phyloP scores from a whole-genome alignment of 2,113 vertebrate genomes.

The Pachycephala philippinensis region DNA sequence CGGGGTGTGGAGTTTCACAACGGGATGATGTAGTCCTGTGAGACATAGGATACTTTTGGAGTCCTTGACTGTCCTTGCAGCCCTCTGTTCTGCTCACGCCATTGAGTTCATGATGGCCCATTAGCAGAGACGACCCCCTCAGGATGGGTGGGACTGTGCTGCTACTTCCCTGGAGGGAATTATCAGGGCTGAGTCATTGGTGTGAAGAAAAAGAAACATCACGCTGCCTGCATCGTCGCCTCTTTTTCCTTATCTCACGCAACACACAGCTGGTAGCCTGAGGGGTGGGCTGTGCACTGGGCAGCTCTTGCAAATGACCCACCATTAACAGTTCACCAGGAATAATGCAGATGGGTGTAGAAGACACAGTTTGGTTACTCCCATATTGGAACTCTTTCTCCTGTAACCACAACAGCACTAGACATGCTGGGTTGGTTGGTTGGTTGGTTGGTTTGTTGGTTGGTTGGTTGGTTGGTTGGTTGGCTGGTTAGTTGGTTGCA shows the following conservation, averaged over 20 bases:
- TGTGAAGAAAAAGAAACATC: not conserved
- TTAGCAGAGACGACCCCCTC: not conserved
- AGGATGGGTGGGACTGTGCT: not conserved
- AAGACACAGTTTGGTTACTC: not conserved
- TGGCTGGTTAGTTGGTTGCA: not conserved
- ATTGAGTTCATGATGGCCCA: not conserved
- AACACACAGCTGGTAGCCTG: not conserved
- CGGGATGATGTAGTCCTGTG: not conserved
- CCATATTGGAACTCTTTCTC: not conserved
- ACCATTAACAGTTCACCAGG: no score
- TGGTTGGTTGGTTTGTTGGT: not conserved
- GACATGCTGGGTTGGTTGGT: not conserved
- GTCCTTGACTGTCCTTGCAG: not conserved
- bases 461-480: not conserved
- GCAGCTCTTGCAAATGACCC: not conserved
- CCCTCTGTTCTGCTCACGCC: not conserved
- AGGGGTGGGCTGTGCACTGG: not conserved
- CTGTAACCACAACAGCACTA: accelerated
- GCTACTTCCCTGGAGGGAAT: not conserved
- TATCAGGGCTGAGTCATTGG: not conserved
- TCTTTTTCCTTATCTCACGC: not conserved
- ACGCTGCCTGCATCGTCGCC: accelerated
- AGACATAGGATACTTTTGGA: no score
- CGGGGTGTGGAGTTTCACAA: not conserved
- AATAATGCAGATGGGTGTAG: not conserved